A percentile compares a stretch with the other conserved stretches of the same genome.
Conservation (phyloP, 2,888 invertebrate species). For the Laspeyria flexula region DNA sequence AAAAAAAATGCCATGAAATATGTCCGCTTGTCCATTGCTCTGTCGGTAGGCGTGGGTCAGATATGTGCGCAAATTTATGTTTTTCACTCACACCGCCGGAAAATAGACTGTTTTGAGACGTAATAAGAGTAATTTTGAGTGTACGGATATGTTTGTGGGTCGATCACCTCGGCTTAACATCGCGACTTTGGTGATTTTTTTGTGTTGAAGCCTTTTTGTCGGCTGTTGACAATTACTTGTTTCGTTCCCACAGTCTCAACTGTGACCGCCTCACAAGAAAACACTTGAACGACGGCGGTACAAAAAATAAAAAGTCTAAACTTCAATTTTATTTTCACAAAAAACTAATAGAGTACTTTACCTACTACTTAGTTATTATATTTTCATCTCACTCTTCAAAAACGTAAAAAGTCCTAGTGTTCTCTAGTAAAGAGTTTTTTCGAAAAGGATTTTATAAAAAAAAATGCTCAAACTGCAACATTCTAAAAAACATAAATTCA, state of each 20-base stretch:
- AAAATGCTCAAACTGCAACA: too few relatives aligned
- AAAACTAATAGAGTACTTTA: too few relatives aligned
- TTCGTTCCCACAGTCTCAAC: constrained; percentile 57
- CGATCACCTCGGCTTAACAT: constrained; percentile 66
- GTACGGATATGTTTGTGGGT: constrained; percentile 51
- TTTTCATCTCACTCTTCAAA: too few relatives aligned
- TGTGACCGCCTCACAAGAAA: constrained; percentile 51
- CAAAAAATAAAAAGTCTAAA: constrained; percentile 40
- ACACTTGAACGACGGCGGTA: constrained; percentile 29
- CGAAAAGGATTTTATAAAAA: too few relatives aligned
- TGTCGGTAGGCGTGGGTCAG: constrained; percentile 81
- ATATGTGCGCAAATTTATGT: constrained; percentile 65
- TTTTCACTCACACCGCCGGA: constrained; percentile 54
- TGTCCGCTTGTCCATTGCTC: constrained; percentile 75
- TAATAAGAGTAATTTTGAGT: constrained; percentile 55
- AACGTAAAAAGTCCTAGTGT: too few relatives aligned
- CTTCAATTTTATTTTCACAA: constrained; percentile 33
- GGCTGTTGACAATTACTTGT: constrained; percentile 66
- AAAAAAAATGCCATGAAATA: constrained; percentile 74
- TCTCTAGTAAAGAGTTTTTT: too few relatives aligned
- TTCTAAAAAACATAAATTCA: too few relatives aligned
- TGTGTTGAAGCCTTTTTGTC: constrained; percentile 49
- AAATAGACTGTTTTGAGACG: constrained; percentile 59
- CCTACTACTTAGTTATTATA: too few relatives aligned
- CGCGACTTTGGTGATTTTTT: constrained; percentile 62